phyloP scores from a whole-genome alignment of 2,888 invertebrate genomes.

The Pollenia labialis region DNA sequence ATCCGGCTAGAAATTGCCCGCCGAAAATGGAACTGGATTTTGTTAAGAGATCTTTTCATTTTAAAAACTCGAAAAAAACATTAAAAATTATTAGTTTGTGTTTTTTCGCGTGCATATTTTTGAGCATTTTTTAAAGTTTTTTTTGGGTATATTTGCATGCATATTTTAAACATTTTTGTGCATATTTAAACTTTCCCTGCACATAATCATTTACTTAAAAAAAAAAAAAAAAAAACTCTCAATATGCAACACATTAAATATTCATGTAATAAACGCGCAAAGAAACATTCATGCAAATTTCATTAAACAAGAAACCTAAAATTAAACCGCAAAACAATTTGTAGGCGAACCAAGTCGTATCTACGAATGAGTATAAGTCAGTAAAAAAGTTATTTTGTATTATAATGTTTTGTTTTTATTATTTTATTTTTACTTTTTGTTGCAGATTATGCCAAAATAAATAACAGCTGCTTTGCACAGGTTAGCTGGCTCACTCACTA shows the following conservation, averaged over 20 bases:
- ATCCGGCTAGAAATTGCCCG: too few relatives aligned
- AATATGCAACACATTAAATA: constrained; percentile 56
- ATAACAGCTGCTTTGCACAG: constrained; percentile 43
- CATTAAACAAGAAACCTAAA: constrained; percentile 20
- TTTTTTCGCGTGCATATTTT: too few relatives aligned
- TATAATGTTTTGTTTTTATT: background rate
- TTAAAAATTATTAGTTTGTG: too few relatives aligned
- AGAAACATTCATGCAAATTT: constrained; percentile 54
- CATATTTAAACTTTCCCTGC: background rate
- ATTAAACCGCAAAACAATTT: constrained; percentile 65
- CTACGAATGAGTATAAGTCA: constrained; percentile 16
- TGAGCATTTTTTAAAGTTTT: background rate
- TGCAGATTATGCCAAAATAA: constrained; percentile 25
- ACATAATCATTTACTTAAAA: background rate
- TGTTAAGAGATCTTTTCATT: too few relatives aligned
- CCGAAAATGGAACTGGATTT: too few relatives aligned
- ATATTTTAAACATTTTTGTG: background rate
- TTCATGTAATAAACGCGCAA: constrained; percentile 64
- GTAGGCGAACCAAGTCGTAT: constrained; percentile 50
- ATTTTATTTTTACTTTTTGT: background rate
- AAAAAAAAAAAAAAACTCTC: background rate
- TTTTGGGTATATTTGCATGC: background rate
- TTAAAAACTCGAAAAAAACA: too few relatives aligned
- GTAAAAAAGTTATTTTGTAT: constrained; percentile 23
- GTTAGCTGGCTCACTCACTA: constrained; percentile 13